A percentile compares a stretch with the other conserved stretches of the same genome.
These are phyloP conservation scores for Scleropages formosus DNA, from an alignment of 2,797 vertebrate species.

Conservation along the genomic window DNA sequence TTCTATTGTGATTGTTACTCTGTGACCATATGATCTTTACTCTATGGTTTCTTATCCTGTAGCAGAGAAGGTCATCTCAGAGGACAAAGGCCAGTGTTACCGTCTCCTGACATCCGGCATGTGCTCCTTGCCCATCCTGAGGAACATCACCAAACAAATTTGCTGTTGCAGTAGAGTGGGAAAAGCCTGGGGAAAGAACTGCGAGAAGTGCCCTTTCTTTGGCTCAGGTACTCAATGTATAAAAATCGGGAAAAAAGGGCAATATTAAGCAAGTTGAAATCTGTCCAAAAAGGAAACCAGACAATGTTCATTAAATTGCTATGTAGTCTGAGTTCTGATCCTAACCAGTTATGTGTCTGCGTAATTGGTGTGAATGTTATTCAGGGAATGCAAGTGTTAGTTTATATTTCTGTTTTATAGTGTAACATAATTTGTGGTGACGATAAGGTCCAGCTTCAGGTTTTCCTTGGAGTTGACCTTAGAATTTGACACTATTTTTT, in stretches of 20 bases:
- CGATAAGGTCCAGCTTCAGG: background rate
- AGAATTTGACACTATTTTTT: conserved; percentile 28
- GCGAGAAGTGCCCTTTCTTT: conserved; percentile 82
- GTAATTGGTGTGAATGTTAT: background rate
- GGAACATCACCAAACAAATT: conserved; percentile 93
- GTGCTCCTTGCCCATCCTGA: conserved; percentile 83
- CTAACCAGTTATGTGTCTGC: background rate
- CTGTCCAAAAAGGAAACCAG: background rate
- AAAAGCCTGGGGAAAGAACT: conserved; percentile 86
- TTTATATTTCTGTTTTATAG: background rate
- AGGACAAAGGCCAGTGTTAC: conserved; percentile 86
- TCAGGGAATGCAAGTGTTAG: background rate
- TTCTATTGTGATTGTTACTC: no score
- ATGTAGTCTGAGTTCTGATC: background rate
- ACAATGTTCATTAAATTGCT: background rate
- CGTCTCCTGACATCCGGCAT: conserved; percentile 68
- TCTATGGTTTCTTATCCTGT: conserved; percentile 36
- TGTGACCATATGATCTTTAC: background rate
- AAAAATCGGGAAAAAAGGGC: no score
- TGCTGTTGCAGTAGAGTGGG: conserved; percentile 97
- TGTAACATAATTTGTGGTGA: background rate
- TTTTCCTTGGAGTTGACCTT: background rate
- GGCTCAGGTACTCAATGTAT: conserved; percentile 74
- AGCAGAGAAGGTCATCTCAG: conserved; percentile 81
- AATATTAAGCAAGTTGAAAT: background rate